phyloP scores from a whole-genome alignment of 2,888 invertebrate genomes.

The Hipparchia sbordonii region DNA sequence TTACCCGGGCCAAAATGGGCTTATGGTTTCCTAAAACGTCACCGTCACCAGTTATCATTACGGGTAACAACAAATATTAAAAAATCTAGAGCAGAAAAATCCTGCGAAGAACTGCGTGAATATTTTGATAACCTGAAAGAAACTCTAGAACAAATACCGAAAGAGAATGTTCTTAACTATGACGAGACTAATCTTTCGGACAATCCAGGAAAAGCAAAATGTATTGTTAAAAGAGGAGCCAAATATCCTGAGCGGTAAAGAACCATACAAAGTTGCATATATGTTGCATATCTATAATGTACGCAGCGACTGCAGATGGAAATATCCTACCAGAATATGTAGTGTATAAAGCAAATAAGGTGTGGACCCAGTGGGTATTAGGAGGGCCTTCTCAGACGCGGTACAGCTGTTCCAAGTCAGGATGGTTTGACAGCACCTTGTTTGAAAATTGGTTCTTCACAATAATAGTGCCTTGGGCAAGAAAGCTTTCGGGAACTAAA shows the following conservation, averaged over 20 bases:
- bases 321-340: neutral
- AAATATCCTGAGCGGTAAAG: neutral
- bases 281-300: neutral
- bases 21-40: neutral
- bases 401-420: neutral
- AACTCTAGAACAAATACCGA: neutral
- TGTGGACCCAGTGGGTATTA: neutral
- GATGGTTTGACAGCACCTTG: neutral
- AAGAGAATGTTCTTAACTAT: slow-evolving; percentile 1
- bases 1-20: neutral
- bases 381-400: neutral
- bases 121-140: neutral
- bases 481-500: neutral
- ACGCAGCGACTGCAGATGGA: neutral
- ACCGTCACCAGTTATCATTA: neutral
- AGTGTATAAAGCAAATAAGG: neutral
- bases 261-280: neutral
- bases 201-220: neutral
- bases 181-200: neutral
- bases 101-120: neutral
- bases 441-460: neutral
- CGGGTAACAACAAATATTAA: neutral
- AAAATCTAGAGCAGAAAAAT: neutral
- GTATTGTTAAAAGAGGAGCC: neutral
- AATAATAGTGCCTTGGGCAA: neutral